Evolutionary conservation across 2,797 vertebrate species (phyloP), one percentile per base, ranked within the genome.

Genomic region (Acanthurus leucopareius): DNA sequence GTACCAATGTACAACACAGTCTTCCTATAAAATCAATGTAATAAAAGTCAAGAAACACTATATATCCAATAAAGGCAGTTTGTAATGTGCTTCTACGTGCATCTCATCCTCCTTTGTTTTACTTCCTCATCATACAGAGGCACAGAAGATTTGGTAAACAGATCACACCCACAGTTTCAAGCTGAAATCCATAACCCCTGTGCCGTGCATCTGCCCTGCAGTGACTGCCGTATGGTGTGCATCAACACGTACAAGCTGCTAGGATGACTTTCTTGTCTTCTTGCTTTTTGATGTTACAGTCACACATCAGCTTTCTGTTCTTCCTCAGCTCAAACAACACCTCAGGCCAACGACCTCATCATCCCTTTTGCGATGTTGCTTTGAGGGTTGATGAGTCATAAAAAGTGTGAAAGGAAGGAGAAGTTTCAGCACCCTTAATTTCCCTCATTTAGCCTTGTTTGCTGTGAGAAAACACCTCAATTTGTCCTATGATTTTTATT

Each of bases 111-210:
- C 40, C 40, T 78, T 70, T 64, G 28, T 67, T 82, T 32, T 25
- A 38, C 16, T 51, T 51, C 25, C 42, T 56, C 3, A 56, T 16
- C 8, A 47, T 5, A 20, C 14, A 16, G 45, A 52, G 51, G 47
- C 28, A 22, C 48, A 48, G 28, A 60, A n/a, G 51, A 40, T 40
- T 58, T 57, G 44, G 56, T 73, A 66, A 77, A 65, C 69, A 77
- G 25, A 81, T 83, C 75, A 77, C 52, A 75, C 40, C 20, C 61
- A 56, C 54, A 48, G 42, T 61, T 66, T 40, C 28, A 40, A 56
- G 75, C 66, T 83, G 32, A 76, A 85, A 80, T 80, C 79, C 56
- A 71, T 78, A 64, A 73, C 22, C 25, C 69, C 44, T 63, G 49
- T 72, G 48, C 58, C 56, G 28, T 76, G 15, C 66, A 52, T 61